Percentiles rank a stretch among this genome's conserved stretches.
Evolutionary conservation across 2,888 invertebrate genomes (phyloP).

Genomic region (Lobophora halterata): DNA sequence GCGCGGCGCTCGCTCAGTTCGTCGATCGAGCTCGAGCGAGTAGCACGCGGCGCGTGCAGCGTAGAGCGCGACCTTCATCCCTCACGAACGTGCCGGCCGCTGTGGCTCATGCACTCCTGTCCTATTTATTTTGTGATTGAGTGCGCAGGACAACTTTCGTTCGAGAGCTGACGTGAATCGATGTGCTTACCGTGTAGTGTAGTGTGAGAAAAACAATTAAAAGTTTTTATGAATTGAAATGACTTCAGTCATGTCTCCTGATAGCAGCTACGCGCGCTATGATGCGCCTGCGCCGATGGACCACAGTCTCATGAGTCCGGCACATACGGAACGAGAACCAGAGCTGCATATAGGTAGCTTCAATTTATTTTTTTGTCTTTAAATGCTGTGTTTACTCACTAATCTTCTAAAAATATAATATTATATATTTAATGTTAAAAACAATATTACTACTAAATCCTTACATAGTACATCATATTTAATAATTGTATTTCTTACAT

Average conservation of each 20-base stretch:
- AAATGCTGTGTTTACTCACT: too few species aligned
- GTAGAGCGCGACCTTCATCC: constrained; percentile 73
- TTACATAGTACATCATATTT: too few species aligned
- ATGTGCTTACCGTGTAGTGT: constrained; percentile 74
- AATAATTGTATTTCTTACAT: too few species aligned
- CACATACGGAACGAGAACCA: constrained; percentile 81
- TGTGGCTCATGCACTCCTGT: constrained; percentile 64
- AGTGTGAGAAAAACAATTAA: constrained; percentile 61
- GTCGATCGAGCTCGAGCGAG: constrained; percentile 80
- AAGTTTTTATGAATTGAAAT: constrained; percentile 52
- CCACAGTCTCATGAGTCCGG: constrained; percentile 64
- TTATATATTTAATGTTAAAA: too few species aligned
- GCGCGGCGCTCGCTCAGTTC: constrained; percentile 75
- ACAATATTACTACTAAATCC: too few species aligned
- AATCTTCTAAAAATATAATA: too few species aligned
- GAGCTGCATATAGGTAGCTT: constrained; percentile 86
- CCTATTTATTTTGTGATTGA: constrained; percentile 59
- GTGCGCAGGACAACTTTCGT: constrained; percentile 52
- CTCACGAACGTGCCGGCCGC: constrained; percentile 61
- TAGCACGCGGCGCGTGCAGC: constrained; percentile 73
- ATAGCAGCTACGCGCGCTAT: constrained; percentile 82
- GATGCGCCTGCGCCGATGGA: constrained; percentile 79
- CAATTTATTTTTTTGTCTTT: constrained; percentile 4
- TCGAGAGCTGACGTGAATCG: constrained; percentile 46
- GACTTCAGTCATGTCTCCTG: constrained; percentile 84